phyloP scores from a whole-genome alignment of 2,113 vertebrate species.

The Aythya baeri region DNA sequence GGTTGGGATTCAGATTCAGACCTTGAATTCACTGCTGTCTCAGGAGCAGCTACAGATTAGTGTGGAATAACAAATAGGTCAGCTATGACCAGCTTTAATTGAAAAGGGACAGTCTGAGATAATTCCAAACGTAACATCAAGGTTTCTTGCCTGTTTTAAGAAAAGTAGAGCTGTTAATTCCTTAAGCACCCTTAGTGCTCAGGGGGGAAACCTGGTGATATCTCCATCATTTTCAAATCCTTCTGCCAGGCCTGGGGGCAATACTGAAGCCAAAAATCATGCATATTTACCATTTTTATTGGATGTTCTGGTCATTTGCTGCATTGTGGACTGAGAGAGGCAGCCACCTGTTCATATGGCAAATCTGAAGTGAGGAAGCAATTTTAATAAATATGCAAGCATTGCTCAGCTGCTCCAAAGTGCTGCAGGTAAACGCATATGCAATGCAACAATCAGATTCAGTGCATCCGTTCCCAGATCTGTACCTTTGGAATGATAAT shows the following conservation, averaged over 20 bases:
- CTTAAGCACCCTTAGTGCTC: not conserved
- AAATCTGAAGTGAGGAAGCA: not conserved
- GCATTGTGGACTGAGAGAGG: not conserved
- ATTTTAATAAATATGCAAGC: not conserved
- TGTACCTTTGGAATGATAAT: not conserved
- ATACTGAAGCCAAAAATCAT: not conserved
- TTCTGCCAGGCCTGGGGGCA: not conserved
- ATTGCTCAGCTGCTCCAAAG: not conserved
- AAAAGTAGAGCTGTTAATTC: not conserved
- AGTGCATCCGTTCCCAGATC: not conserved
- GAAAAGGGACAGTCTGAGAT: constrained; percentile 45
- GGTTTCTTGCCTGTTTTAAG: not conserved
- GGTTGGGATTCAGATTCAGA: constrained; percentile 61
- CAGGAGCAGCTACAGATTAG: constrained; percentile 63
- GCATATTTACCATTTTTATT: not conserved
- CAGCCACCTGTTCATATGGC: not conserved
- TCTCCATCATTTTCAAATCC: not conserved
- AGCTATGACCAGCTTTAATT: constrained; percentile 73
- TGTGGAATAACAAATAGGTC: constrained; percentile 74
- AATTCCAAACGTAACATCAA: constrained; percentile 36
- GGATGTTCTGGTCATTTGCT: not conserved
- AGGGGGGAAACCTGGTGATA: not conserved
- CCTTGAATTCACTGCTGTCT: constrained; percentile 33
- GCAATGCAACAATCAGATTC: not conserved
- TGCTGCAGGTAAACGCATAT: not conserved